phyloP scores from a whole-genome alignment of 2,888 invertebrate genomes.

The Oeneis ivallda region DNA sequence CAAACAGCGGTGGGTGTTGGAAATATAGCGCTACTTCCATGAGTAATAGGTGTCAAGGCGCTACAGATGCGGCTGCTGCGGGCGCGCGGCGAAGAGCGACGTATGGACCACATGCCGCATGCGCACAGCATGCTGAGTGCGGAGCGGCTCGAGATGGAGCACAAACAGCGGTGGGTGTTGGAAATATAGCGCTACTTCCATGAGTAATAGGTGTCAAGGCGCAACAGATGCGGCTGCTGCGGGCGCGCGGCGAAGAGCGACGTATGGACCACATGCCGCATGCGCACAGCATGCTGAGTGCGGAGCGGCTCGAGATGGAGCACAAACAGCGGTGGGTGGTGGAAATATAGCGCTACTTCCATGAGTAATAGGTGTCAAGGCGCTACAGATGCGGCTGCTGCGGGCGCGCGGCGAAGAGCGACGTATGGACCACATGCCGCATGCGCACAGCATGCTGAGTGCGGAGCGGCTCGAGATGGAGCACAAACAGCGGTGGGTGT shows the following conservation, averaged over 20 bases:
- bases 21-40: not conserved
- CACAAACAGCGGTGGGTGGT: slow-evolving; percentile 75
- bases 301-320: slow-evolving; percentile 66
- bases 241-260: not conserved
- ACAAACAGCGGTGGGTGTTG: slow-evolving; percentile 76
- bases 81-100: slow-evolving; percentile 1
- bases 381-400: not conserved
- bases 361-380: too few relatives aligned
- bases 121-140: slow-evolving; percentile 68
- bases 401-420: slow-evolving; percentile 1
- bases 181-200: not conserved
- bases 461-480: slow-evolving; percentile 69
- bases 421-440: slow-evolving; percentile 43
- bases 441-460: slow-evolving; percentile 64
- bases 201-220: too few relatives aligned
- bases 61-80: not conserved
- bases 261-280: slow-evolving; percentile 44
- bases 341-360: too few relatives aligned
- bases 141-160: slow-evolving; percentile 67
- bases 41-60: too few relatives aligned
- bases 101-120: slow-evolving; percentile 45
- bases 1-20: slow-evolving; percentile 73
- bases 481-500: slow-evolving; percentile 73
- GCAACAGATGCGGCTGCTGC: not conserved
- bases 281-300: slow-evolving; percentile 66